Conservation (phyloP, 1,140 invertebrate species). For the Eumeta japonica region DNA sequence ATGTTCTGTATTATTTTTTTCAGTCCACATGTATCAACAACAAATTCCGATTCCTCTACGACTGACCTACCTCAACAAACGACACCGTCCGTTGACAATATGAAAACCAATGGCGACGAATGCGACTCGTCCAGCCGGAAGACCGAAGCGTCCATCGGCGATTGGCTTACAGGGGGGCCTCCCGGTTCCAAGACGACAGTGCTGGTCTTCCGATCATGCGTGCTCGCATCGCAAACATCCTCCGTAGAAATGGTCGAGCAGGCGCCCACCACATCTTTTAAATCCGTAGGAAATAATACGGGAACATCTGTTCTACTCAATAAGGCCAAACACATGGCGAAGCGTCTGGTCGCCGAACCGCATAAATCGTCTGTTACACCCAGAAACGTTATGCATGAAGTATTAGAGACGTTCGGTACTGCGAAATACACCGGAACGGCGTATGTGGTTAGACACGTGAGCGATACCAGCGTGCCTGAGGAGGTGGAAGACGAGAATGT, state of each 20-base stretch:
- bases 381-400: conserved; percentile 50
- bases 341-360: conserved; percentile 39
- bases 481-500: conserved; percentile 30
- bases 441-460: conserved; percentile 41
- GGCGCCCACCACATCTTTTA: conserved; percentile 32
- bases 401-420: conserved; percentile 49
- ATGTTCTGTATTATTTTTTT: too few species aligned
- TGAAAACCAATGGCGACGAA: conserved; percentile 44
- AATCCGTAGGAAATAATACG: conserved; percentile 41
- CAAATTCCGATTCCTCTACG: conserved; percentile 43
- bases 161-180: conserved; percentile 58
- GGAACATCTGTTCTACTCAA: conserved; percentile 44
- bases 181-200: conserved; percentile 56
- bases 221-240: conserved; percentile 50
- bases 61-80: conserved; percentile 31
- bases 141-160: conserved; percentile 61
- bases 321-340: conserved; percentile 50
- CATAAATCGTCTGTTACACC: conserved; percentile 37
- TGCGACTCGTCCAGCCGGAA: conserved; percentile 21
- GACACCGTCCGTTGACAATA: conserved; percentile 26
- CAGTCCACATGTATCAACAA: conserved; percentile 52
- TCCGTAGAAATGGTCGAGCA: too few species aligned
- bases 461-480: conserved; percentile 29
- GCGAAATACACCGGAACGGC: conserved; percentile 33
- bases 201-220: conserved; percentile 60